These are phyloP conservation scores for Caenorhabditis tropicalis DNA, from an alignment of 1,140 invertebrate species.

Conservation along the genomic window DNA sequence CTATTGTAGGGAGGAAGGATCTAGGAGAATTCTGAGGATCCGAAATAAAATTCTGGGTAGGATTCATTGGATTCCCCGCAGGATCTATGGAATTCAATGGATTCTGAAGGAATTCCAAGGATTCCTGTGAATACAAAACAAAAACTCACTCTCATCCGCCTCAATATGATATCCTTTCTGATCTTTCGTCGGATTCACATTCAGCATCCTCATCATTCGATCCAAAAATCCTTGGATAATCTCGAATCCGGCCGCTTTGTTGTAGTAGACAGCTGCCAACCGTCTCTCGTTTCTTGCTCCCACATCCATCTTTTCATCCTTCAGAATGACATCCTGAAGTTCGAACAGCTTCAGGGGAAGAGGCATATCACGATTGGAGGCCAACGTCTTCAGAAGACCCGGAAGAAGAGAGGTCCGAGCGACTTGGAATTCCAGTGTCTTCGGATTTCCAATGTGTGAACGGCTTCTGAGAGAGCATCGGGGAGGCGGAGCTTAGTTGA, in stretches of 20 bases:
- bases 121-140: no score
- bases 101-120: no score
- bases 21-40: no score
- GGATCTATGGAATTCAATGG: no score
- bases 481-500: conserved; percentile 71
- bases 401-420: conserved; percentile 87
- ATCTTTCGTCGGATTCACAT: conserved; percentile 78
- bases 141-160: conserved; percentile 43
- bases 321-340: conserved; percentile 90
- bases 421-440: conserved; percentile 90
- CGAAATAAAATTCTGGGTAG: no score
- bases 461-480: conserved; percentile 76
- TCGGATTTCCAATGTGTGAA: conserved; percentile 94
- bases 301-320: conserved; percentile 80
- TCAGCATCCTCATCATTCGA: conserved; percentile 86
- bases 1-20: no score
- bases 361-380: conserved; percentile 92
- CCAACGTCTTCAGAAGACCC: conserved; percentile 90
- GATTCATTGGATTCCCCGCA: no score
- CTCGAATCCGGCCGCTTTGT: conserved; percentile 92
- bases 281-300: conserved; percentile 88
- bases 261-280: conserved; percentile 89
- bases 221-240: conserved; percentile 93
- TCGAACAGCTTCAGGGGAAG: conserved; percentile 95
- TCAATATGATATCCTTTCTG: conserved; percentile 55